These are phyloP conservation scores for Yponomeuta malinellus DNA, from an alignment of 2,888 invertebrate genomes.

Conservation along the genomic window DNA sequence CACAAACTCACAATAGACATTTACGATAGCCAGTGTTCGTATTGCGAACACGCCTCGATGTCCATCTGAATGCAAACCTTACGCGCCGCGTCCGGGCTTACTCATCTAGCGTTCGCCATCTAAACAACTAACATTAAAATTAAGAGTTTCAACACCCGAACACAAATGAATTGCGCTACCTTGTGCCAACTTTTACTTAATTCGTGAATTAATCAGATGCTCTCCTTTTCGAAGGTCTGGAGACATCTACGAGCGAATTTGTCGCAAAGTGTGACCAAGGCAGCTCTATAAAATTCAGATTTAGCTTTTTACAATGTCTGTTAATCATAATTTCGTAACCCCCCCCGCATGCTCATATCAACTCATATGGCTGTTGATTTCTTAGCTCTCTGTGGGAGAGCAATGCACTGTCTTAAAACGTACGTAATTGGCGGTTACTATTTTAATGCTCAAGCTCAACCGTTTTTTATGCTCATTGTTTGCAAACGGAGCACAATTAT, in stretches of 20 bases:
- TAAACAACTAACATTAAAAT: constrained; percentile 32
- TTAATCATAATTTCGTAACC: constrained; percentile 2
- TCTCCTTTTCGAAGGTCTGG: background rate
- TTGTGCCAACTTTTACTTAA: background rate
- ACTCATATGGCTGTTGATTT: background rate
- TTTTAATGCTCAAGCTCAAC: constrained; percentile 25
- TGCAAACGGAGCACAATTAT: background rate
- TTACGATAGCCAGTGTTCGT: constrained; percentile 49
- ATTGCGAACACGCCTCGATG: constrained; percentile 59
- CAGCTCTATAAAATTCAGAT: background rate
- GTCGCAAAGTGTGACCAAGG: background rate
- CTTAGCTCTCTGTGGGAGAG: constrained; percentile 44
- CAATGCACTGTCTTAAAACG: constrained; percentile 31
- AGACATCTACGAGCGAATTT: background rate
- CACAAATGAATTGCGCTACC: constrained; percentile 3
- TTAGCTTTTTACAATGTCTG: constrained; percentile 1
- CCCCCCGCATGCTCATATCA: background rate
- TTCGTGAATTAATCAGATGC: background rate
- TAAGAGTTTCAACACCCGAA: background rate
- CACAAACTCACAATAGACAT: constrained; percentile 8
- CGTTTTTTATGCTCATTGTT: background rate
- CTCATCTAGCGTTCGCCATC: constrained; percentile 58
- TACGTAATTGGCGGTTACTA: background rate
- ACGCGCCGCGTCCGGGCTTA: constrained; percentile 64
- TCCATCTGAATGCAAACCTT: constrained; percentile 63